Conservation (phyloP, 2,113 vertebrate genomes). For the Connochaetes taurinus region DNA sequence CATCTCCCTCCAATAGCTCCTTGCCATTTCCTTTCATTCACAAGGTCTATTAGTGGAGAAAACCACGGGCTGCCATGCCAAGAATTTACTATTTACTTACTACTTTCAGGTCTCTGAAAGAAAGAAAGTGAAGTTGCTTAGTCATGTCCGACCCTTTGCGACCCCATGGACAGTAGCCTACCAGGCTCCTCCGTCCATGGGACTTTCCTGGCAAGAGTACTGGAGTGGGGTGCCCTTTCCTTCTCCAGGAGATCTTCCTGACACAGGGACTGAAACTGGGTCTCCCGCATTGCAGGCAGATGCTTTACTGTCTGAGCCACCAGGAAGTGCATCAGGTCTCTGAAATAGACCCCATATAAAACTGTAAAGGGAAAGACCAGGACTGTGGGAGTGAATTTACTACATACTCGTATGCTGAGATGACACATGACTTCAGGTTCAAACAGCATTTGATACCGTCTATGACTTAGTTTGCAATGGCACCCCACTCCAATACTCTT, state of each 20-base stretch:
- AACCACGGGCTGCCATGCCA: background rate
- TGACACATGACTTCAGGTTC: background rate
- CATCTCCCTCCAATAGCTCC: background rate
- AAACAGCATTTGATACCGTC: background rate
- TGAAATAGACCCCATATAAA: background rate
- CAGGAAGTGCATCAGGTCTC: background rate
- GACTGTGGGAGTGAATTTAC: background rate
- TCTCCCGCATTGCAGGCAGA: fast-evolving
- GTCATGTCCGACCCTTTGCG: fast-evolving
- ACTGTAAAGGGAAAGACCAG: background rate
- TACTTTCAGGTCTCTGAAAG: background rate
- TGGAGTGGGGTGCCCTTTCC: background rate
- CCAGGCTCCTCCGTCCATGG: background rate
- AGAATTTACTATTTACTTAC: slow-evolving; percentile 20
- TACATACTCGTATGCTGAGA: background rate
- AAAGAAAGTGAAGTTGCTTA: background rate
- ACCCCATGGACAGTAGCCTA: background rate
- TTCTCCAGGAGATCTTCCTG: background rate
- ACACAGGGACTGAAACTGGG: background rate
- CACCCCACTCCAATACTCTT: no score
- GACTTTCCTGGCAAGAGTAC: background rate
- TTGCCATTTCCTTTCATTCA: background rate
- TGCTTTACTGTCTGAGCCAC: background rate
- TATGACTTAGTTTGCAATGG: no score
- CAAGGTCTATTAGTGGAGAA: background rate